Percentiles rank a stretch among this genome's conserved stretches.
Evolutionary conservation across 2,888 invertebrate genomes (phyloP).

Genomic region (Aspidapion aeneum): DNA sequence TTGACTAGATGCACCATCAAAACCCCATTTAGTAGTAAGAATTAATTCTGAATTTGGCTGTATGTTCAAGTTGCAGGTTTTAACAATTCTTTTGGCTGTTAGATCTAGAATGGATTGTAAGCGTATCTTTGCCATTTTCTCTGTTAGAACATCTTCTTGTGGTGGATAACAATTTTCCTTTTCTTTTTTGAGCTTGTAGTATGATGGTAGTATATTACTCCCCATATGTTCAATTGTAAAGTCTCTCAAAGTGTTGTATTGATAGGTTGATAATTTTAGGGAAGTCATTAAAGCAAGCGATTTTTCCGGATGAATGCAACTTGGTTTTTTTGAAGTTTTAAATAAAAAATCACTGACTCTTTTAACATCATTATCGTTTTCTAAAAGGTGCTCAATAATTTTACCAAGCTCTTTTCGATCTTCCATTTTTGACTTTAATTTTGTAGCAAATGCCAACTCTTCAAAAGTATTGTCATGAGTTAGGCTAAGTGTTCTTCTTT

Average conservation of each 20-base stretch:
- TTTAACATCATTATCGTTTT: not conserved
- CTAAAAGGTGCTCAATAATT: not conserved
- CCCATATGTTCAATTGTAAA: not conserved
- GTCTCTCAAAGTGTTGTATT: not conserved
- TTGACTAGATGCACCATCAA: conserved; percentile 1
- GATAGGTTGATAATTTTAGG: conserved; percentile 1
- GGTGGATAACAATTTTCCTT: not conserved
- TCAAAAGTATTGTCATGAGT: not conserved
- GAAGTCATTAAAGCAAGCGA: conserved; percentile 1
- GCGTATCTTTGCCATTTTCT: not conserved
- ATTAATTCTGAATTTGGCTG: not conserved
- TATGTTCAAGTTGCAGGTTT: not conserved
- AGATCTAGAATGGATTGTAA: not conserved
- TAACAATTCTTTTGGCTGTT: conserved; percentile 1
- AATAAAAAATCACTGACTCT: conserved; percentile 3
- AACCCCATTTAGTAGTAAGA: conserved; percentile 23
- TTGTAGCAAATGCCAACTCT: not conserved
- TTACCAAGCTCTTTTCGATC: not conserved
- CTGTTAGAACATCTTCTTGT: not conserved
- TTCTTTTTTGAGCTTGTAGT: not conserved
- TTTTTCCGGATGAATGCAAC: not conserved
- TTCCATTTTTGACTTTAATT: not conserved
- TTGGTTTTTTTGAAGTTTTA: not conserved
- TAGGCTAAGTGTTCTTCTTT: not conserved
- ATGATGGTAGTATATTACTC: not conserved